Evolutionary conservation across 2,797 vertebrate species (phyloP).

Genomic region (Fistularia tabacaria): DNA sequence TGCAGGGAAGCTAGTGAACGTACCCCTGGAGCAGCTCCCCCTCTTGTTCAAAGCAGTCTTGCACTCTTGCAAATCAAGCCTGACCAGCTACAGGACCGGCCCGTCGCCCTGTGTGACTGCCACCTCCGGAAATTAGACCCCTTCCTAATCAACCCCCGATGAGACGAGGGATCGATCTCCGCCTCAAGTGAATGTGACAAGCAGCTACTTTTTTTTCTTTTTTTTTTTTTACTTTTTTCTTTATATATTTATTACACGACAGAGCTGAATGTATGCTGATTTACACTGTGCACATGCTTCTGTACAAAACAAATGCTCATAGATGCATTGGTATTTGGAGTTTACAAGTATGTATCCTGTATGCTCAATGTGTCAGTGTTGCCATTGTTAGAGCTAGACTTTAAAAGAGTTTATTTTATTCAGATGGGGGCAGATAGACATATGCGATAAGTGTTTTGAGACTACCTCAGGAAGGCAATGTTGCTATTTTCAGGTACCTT

Average conservation of each 20-base stretch:
- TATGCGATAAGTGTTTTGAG: slow-evolving; percentile 77
- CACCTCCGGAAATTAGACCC: slow-evolving; percentile 72
- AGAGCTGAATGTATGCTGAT: slow-evolving; percentile 99
- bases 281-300: slow-evolving; percentile 95
- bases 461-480: slow-evolving; percentile 93
- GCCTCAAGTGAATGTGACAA: slow-evolving; percentile 83
- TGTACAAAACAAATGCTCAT: slow-evolving; percentile 87
- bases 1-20: slow-evolving; percentile 94
- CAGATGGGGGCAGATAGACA: slow-evolving; percentile 75
- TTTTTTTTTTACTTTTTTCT: slow-evolving; percentile 80
- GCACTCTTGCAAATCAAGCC: slow-evolving; percentile 94
- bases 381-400: slow-evolving; percentile 88
- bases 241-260: slow-evolving; percentile 99
- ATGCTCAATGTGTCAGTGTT: slow-evolving; percentile 91
- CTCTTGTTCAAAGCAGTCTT: slow-evolving; percentile 98
- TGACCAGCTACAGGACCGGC: slow-evolving; percentile 78
- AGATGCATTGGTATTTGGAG: slow-evolving; percentile 88
- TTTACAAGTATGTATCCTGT: slow-evolving; percentile 95
- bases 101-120: slow-evolving; percentile 63
- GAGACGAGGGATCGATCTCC: slow-evolving; percentile 58
- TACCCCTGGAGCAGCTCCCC: slow-evolving; percentile 96
- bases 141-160: slow-evolving; percentile 7
- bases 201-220: slow-evolving; percentile 85
- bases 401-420: slow-evolving; percentile 81
- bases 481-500: slow-evolving; percentile 74